Percentiles rank a stretch among this genome's conserved stretches.
Evolutionary conservation across 2,113 vertebrate genomes (phyloP).

Genomic region (Empidonax alnorum): DNA sequence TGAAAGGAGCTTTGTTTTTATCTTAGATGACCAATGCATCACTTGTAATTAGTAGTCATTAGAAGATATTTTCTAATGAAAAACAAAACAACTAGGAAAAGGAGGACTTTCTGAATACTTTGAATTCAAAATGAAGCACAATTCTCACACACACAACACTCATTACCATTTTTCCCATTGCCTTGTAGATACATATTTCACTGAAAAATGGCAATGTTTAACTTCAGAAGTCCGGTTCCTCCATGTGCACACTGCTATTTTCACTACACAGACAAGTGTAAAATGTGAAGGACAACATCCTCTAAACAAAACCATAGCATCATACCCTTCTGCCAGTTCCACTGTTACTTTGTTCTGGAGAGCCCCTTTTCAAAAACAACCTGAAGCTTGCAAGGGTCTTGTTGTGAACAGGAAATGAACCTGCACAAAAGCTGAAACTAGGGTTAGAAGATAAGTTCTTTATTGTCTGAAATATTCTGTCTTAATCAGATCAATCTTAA

Average conservation of each 20-base stretch:
- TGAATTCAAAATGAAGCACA: background rate
- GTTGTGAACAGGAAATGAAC: background rate
- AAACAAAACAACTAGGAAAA: background rate
- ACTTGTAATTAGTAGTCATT: background rate
- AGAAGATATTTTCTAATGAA: background rate
- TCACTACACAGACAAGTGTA: background rate
- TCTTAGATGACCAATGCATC: background rate
- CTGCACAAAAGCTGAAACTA: background rate
- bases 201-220: background rate
- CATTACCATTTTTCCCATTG: background rate
- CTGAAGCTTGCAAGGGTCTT: background rate
- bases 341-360: background rate
- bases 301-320: background rate
- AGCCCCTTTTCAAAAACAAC: background rate
- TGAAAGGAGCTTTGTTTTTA: background rate
- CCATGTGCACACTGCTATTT: background rate
- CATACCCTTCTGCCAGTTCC: background rate
- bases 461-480: background rate
- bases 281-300: background rate
- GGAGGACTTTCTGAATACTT: background rate
- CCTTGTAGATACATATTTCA: background rate
- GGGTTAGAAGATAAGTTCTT: background rate
- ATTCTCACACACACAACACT: background rate
- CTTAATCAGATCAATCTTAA: constrained; percentile 3
- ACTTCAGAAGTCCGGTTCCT: background rate